These are phyloP conservation scores for Griposia aprilina DNA, from an alignment of 2,888 invertebrate species.

Conservation along the genomic window DNA sequence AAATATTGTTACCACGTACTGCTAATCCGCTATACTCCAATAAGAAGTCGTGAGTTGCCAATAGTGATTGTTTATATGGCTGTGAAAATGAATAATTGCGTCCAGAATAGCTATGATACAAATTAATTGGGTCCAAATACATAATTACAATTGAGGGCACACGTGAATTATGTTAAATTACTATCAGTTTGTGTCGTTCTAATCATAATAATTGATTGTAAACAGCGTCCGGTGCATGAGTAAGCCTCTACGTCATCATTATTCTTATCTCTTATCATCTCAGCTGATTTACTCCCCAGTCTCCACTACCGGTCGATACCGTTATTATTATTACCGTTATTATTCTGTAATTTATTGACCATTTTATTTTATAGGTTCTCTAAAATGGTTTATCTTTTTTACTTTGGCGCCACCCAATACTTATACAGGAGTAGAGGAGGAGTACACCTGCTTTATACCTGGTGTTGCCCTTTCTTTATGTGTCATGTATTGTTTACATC, in stretches of 20 bases:
- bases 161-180: conserved; percentile 50
- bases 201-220: conserved; percentile 57
- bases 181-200: conserved; percentile 36
- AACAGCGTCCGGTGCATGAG: conserved; percentile 42
- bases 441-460: too few species aligned
- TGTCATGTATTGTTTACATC: too few species aligned
- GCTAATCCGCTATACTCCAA: neutral
- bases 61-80: neutral
- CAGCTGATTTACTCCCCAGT: conserved; percentile 52
- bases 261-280: conserved; percentile 54
- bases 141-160: conserved; percentile 39
- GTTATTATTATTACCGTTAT: conserved; percentile 17
- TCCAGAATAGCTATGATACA: conserved; percentile 26
- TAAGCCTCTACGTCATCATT: conserved; percentile 49
- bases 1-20: neutral
- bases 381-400: neutral
- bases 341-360: conserved; percentile 18
- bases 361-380: neutral
- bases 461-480: too few species aligned
- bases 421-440: too few species aligned
- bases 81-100: conserved; percentile 30
- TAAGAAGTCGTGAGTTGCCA: neutral
- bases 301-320: neutral
- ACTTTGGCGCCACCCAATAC: neutral
- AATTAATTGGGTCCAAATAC: conserved; percentile 25